phyloP scores from a whole-genome alignment of 2,888 invertebrate species.

The Drosophila robusta region DNA sequence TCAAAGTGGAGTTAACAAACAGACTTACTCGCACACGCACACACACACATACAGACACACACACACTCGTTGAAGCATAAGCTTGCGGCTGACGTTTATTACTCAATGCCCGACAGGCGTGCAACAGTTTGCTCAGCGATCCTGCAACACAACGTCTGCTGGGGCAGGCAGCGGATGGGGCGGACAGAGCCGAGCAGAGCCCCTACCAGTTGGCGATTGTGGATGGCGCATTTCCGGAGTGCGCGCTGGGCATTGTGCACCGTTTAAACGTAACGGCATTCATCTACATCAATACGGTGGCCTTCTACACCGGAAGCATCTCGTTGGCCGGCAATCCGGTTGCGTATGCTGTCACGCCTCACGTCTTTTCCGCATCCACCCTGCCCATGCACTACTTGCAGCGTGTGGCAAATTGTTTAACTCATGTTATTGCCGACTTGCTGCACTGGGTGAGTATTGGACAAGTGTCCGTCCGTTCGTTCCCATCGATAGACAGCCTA shows the following conservation, averaged over 20 bases:
- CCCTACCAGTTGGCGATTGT: constrained; percentile 88
- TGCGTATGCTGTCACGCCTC: constrained; percentile 90
- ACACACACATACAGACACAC: constrained; percentile 10
- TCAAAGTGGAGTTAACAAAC: constrained; percentile 39
- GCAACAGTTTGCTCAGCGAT: constrained; percentile 88
- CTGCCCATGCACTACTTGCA: constrained; percentile 89
- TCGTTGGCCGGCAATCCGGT: constrained; percentile 90
- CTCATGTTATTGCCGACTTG: constrained; percentile 86
- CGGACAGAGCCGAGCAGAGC: background rate
- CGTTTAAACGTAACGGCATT: constrained; percentile 90
- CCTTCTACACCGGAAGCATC: constrained; percentile 89
- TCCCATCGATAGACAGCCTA: constrained; percentile 28
- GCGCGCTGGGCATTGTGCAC: constrained; percentile 89
- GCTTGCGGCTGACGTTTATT: constrained; percentile 53
- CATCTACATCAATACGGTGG: constrained; percentile 92
- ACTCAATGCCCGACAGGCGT: constrained; percentile 86
- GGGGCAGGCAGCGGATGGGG: constrained; percentile 34
- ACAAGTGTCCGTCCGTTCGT: constrained; percentile 5
- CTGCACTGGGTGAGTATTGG: constrained; percentile 85
- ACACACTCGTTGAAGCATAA: constrained; percentile 27
- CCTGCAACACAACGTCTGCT: constrained; percentile 88
- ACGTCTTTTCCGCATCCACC: constrained; percentile 88
- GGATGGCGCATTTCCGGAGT: constrained; percentile 92
- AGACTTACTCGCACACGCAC: constrained; percentile 7
- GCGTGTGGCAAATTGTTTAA: constrained; percentile 87